Conservation (phyloP, 2,888 invertebrate species). For the Pyralis farinalis region DNA sequence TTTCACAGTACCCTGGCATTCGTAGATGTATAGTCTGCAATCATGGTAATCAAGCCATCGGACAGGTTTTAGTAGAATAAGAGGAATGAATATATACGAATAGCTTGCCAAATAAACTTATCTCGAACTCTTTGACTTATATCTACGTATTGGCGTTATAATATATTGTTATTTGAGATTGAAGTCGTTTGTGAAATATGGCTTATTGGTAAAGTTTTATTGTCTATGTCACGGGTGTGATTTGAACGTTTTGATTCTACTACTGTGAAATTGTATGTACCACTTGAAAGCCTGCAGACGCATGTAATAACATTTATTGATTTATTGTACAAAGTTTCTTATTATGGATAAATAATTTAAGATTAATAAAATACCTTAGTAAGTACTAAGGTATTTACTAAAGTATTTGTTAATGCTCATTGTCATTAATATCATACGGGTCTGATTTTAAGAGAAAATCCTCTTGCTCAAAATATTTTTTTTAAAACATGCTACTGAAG, state of each 20-base stretch:
- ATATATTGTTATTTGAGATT: conserved; percentile 76
- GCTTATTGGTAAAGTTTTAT: conserved; percentile 79
- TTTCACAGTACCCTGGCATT: too few species aligned
- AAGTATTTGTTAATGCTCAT: too few species aligned
- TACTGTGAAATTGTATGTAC: conserved; percentile 23
- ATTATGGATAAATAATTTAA: too few species aligned
- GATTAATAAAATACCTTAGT: too few species aligned
- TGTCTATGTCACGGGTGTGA: conserved; percentile 70
- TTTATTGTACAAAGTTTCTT: too few species aligned
- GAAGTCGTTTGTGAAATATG: conserved; percentile 74
- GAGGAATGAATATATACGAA: conserved; percentile 65
- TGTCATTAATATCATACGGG: too few species aligned
- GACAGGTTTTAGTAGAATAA: conserved; percentile 41
- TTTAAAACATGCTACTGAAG: too few species aligned
- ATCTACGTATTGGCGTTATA: conserved; percentile 61
- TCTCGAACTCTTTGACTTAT: conserved; percentile 64
- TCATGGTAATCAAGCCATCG: conserved; percentile 13
- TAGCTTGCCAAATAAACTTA: conserved; percentile 57
- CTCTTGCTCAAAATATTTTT: too few species aligned
- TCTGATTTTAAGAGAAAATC: too few species aligned
- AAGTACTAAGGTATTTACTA: too few species aligned
- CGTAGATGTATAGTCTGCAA: conserved; percentile 8
- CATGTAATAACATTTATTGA: too few species aligned
- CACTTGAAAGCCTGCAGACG: too few species aligned
- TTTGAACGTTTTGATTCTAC: conserved; percentile 50